phyloP scores from a whole-genome alignment of 2,113 vertebrate species.

The Gymnarchus niloticus region DNA sequence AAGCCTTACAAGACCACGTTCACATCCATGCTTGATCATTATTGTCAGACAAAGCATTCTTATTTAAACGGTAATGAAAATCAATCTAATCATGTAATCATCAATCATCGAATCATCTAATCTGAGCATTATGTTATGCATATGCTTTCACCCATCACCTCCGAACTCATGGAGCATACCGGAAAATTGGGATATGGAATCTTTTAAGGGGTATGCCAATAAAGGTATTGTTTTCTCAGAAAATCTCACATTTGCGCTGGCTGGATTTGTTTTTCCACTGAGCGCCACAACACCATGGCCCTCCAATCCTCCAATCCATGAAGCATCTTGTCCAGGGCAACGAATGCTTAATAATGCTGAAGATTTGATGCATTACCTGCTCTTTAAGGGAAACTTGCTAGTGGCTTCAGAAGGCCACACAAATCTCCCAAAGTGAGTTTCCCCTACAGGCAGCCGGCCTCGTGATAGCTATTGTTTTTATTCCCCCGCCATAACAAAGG shows the following conservation, averaged over 20 bases:
- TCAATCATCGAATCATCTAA: too few species aligned
- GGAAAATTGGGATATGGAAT: not conserved
- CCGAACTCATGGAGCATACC: not conserved
- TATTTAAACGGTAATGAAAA: slow-evolving; percentile 57
- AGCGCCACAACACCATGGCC: not conserved
- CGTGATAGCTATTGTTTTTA: slow-evolving; percentile 33
- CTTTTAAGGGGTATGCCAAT: not conserved
- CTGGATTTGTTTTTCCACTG: not conserved
- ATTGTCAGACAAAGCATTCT: slow-evolving; percentile 51
- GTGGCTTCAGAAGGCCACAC: not conserved
- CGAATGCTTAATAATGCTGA: not conserved
- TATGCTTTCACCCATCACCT: slow-evolving; percentile 24
- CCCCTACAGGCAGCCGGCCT: slow-evolving; percentile 78
- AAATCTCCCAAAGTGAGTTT: slow-evolving; percentile 70
- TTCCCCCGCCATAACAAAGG: not conserved
- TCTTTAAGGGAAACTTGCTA: not conserved
- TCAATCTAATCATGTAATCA: slow-evolving; percentile 62
- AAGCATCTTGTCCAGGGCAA: not conserved
- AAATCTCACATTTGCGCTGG: not conserved
- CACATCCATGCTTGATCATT: slow-evolving; percentile 47
- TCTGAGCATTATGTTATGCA: slow-evolving; percentile 38
- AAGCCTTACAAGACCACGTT: slow-evolving; percentile 49
- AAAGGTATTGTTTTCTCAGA: not conserved
- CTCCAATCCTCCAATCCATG: not conserved
- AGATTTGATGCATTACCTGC: not conserved